phyloP scores from a whole-genome alignment of 2,113 vertebrate species.

The Tragelaphus imberbis region DNA sequence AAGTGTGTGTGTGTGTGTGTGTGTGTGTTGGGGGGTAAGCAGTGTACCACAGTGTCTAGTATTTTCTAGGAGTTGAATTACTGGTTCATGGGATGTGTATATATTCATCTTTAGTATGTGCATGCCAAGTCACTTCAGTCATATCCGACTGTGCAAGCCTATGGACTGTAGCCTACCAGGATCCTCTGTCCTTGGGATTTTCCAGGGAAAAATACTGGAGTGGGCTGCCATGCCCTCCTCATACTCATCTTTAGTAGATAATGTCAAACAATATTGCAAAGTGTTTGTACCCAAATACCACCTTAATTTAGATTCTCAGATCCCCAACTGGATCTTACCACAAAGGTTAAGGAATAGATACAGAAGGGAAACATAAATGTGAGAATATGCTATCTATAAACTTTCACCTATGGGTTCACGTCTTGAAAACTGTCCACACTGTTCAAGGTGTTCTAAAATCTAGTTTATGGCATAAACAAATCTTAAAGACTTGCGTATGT shows the following conservation, averaged over 20 bases:
- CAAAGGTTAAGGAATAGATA: neutral
- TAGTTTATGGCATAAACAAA: neutral
- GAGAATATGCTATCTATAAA: neutral
- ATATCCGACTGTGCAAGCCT: neutral
- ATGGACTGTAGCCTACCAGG: neutral
- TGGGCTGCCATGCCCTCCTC: neutral
- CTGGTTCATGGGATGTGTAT: neutral
- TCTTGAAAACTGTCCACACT: neutral
- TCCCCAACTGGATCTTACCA: neutral
- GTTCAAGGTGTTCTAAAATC: neutral
- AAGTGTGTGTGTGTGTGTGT: neutral
- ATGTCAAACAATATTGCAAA: neutral
- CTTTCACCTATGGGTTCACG: neutral
- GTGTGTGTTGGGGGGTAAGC: neutral
- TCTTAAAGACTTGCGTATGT: neutral
- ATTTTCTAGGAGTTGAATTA: neutral
- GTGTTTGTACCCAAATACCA: neutral
- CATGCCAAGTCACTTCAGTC: neutral
- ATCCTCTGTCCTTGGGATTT: neutral
- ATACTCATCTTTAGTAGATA: neutral
- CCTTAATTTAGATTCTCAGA: conserved; percentile 24
- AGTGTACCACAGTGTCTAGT: neutral
- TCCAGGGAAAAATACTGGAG: neutral
- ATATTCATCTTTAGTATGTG: neutral
- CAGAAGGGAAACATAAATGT: neutral